Conservation (phyloP, 2,113 vertebrate species). For the Thalassoma bifasciatum region DNA sequence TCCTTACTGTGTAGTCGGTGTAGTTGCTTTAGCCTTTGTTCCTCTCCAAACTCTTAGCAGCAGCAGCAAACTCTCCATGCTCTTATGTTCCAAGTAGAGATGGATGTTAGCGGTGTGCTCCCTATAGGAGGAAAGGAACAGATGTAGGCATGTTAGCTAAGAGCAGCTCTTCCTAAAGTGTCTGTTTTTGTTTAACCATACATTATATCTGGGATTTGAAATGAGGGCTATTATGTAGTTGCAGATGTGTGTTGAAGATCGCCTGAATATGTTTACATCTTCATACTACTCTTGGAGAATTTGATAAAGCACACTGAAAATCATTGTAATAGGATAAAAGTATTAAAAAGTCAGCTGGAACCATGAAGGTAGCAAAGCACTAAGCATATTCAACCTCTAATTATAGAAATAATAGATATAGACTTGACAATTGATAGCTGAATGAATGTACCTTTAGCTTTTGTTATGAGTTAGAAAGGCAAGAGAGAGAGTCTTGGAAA, state of each 20-base stretch:
- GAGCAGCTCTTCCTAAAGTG: slow-evolving; percentile 31
- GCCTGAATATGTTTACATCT: slow-evolving; percentile 24
- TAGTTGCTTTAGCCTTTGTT: slow-evolving; percentile 16
- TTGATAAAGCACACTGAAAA: slow-evolving; percentile 21
- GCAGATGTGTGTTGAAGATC: not conserved
- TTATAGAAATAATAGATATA: not conserved
- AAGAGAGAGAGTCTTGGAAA: not conserved
- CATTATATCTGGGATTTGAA: not conserved
- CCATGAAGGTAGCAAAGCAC: not conserved
- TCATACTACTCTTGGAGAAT: slow-evolving; percentile 12
- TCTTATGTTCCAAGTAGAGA: slow-evolving; percentile 32
- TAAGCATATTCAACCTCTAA: not conserved
- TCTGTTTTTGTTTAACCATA: slow-evolving; percentile 44
- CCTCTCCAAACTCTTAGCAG: slow-evolving; percentile 17
- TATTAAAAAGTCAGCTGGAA: not conserved
- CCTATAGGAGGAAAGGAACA: slow-evolving; percentile 33
- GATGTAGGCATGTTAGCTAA: slow-evolving; percentile 16
- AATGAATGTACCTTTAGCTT: not conserved
- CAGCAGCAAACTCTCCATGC: slow-evolving; percentile 38
- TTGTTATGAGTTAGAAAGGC: not conserved
- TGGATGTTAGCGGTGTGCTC: slow-evolving; percentile 35
- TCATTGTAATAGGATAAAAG: not conserved
- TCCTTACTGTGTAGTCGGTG: not conserved
- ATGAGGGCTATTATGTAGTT: not conserved
- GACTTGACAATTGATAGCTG: not conserved